Conservation (phyloP, 2,113 vertebrate genomes). For the Apodemus speciosus region DNA sequence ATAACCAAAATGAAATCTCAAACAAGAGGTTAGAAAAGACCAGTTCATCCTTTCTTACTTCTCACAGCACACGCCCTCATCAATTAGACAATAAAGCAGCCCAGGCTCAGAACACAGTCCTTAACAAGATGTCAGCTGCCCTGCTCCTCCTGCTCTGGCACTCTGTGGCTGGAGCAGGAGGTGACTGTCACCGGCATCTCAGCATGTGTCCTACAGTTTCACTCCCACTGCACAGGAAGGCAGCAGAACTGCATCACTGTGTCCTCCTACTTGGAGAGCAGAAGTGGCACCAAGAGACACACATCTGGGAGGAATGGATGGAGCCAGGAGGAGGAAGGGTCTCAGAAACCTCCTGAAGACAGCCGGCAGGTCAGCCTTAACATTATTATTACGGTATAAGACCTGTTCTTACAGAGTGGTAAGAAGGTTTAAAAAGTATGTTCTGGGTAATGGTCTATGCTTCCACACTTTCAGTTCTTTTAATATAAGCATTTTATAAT, state of each 20-base stretch:
- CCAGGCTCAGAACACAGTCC: background rate
- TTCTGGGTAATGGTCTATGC: background rate
- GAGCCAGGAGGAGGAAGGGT: slow-evolving; percentile 57
- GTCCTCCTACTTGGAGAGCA: slow-evolving; percentile 82
- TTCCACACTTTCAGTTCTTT: background rate
- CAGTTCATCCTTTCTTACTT: background rate
- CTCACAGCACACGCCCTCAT: background rate
- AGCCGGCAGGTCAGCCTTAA: slow-evolving; percentile 64
- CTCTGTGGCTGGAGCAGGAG: slow-evolving; percentile 76
- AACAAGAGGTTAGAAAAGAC: background rate
- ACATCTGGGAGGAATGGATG: slow-evolving; percentile 57
- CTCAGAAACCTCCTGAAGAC: slow-evolving; percentile 66
- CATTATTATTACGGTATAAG: background rate
- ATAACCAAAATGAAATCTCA: slow-evolving; percentile 24
- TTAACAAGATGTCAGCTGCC: slow-evolving; percentile 18
- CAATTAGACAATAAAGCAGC: background rate
- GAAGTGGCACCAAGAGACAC: slow-evolving; percentile 80
- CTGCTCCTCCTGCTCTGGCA: slow-evolving; percentile 70
- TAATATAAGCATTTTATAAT: background rate
- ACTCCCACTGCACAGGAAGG: slow-evolving; percentile 82
- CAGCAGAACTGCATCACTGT: slow-evolving; percentile 83
- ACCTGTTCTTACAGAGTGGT: slow-evolving; percentile 52
- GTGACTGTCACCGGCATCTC: slow-evolving; percentile 77
- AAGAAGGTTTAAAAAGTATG: background rate
- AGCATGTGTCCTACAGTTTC: slow-evolving; percentile 76